phyloP scores from a whole-genome alignment of 2,797 vertebrate species.

The Crenichthys baileyi region DNA sequence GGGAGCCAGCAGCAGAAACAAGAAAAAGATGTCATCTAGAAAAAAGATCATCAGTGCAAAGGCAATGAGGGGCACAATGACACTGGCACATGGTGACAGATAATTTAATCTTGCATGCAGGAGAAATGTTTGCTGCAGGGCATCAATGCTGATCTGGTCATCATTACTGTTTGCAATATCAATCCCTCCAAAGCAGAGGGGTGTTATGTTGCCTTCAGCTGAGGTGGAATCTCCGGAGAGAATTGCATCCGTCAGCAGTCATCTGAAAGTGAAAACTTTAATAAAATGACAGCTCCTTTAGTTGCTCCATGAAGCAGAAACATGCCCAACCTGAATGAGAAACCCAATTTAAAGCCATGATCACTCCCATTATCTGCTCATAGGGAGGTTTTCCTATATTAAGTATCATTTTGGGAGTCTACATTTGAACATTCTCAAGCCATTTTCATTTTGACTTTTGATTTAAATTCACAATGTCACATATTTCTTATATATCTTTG shows the following conservation, averaged over 20 bases:
- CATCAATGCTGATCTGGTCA: neutral
- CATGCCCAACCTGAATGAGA: neutral
- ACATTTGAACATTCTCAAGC: too few relatives aligned
- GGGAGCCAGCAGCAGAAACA: neutral
- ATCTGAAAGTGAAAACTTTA: neutral
- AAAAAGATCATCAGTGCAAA: neutral
- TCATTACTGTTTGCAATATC: constrained; percentile 16
- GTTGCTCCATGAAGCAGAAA: neutral
- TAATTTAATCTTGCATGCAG: constrained; percentile 4
- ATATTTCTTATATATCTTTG: too few relatives aligned
- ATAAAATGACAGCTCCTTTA: neutral
- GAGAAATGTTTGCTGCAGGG: constrained; percentile 22
- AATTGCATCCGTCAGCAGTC: constrained; percentile 6
- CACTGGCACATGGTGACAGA: neutral
- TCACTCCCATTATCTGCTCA: neutral
- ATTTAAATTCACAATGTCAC: too few relatives aligned
- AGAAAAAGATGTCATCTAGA: constrained; percentile 1
- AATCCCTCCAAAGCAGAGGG: neutral
- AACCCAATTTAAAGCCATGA: neutral
- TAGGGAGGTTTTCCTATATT: neutral
- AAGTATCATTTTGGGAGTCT: too few relatives aligned
- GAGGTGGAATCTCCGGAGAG: neutral
- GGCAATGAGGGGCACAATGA: neutral
- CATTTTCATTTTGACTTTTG: too few relatives aligned
- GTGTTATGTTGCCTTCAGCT: neutral